A percentile compares a stretch with the other conserved stretches of the same genome.
Conservation (phyloP, 1,140 invertebrate genomes). For the Diorhabda sublineata region DNA sequence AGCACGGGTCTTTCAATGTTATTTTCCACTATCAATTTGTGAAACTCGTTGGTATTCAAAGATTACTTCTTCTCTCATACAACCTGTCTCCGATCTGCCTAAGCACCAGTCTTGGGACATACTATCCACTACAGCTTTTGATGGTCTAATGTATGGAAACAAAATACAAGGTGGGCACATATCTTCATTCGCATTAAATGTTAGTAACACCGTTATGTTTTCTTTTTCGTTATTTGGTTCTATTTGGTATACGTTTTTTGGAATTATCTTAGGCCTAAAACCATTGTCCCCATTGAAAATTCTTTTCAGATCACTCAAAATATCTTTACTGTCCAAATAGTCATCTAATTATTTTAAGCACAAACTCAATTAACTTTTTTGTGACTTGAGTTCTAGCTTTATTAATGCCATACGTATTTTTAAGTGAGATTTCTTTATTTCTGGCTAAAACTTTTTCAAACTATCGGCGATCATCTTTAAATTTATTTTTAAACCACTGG, state of each 20-base stretch:
- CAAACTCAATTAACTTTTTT: constrained; percentile 14
- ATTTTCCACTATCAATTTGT: constrained; percentile 24
- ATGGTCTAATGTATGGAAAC: constrained; percentile 31
- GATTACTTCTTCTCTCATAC: constrained; percentile 38
- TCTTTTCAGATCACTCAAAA: neutral
- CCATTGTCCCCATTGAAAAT: constrained; percentile 10
- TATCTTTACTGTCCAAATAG: neutral
- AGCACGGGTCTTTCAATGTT: constrained; percentile 30
- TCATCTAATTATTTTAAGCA: neutral
- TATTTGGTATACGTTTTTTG: neutral
- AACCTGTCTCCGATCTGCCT: constrained; percentile 41
- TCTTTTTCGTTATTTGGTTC: neutral
- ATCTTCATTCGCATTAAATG: constrained; percentile 5
- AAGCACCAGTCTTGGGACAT: constrained; percentile 40
- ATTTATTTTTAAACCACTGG: constrained; percentile 4
- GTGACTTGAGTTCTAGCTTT: constrained; percentile 18
- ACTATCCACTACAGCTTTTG: constrained; percentile 27
- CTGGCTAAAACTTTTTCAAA: constrained; percentile 14
- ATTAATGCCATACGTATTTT: constrained; percentile 16
- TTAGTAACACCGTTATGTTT: neutral
- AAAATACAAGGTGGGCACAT: constrained; percentile 18
- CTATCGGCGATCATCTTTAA: constrained; percentile 13
- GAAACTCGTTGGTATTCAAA: constrained; percentile 24
- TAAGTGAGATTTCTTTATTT: constrained; percentile 11
- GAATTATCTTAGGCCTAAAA: neutral